Base-by-base conservation (phyloP, 2,888 invertebrate species). In the Stegana nigrithorax region DNA sequence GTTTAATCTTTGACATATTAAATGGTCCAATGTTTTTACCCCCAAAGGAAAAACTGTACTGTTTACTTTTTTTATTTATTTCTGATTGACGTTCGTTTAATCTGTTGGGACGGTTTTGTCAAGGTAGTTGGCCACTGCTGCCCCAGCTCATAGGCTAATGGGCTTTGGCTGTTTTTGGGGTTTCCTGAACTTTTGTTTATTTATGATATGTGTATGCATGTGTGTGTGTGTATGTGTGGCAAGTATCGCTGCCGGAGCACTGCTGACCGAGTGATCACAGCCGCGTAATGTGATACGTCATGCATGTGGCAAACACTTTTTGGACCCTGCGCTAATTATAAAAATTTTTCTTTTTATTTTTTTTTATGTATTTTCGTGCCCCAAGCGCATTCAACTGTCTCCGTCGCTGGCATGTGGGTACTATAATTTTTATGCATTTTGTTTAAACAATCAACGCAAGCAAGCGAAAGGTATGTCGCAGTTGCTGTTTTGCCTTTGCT, bases 111-210 rank as follows among this genome's bases (percentile, higher is more conserved):
- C 26, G 32, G 36, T 26, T 55, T 36, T 32, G 53, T n/a, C n/a
- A 47, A 21, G n/a, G n/a, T n/a, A n/a, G n/a, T n/a, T n/a, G n/a
- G n/a, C n/a, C n/a, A n/a, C n/a, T 26, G 32, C 32, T 32, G 8
- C 12, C 27, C 29, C 10, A 39, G 21, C 53, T 36, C 19, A n/a
- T n/a, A 14, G 47, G 53, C 80, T 75, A 79, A 75, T 75, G 79
- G 75, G 77, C 66, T 66, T 74, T 71, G 59, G 66, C 60, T 75
- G 75, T 75, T 75, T 69, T 12, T 14, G 14, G 21, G 53, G 17
- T 39, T 39, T n/a, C n/a, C n/a, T n/a, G n/a, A n/a, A n/a, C n/a
- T n/a, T n/a, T n/a, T n/a, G n/a, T n/a, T 39, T 5, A 10, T 39
- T 39, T 39, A 4, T 4, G 39, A 39, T 29, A 29, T 29, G 29